These are phyloP conservation scores for Phaethon lepturus DNA, from an alignment of 2,113 vertebrate species.

Conservation along the genomic window DNA sequence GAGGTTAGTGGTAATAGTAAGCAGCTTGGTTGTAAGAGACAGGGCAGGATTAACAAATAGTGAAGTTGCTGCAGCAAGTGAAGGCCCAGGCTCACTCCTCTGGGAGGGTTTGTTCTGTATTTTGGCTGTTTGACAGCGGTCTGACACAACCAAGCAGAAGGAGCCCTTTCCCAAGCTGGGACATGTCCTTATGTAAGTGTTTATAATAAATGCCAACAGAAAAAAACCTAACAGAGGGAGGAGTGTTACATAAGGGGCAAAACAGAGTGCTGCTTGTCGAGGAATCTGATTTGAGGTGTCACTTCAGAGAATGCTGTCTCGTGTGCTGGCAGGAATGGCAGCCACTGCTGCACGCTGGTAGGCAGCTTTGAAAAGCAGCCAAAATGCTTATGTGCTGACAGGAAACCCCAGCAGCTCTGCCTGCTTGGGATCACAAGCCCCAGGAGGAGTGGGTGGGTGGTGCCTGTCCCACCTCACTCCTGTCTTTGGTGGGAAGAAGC, in stretches of 20 bases:
- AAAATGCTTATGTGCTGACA: background rate
- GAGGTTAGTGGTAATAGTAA: background rate
- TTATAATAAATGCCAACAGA: conserved; percentile 41
- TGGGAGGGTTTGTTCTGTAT: conserved; percentile 34
- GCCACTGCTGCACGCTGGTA: background rate
- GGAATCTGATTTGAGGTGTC: conserved; percentile 28
- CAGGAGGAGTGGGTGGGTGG: background rate
- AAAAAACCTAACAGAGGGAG: conserved; percentile 3
- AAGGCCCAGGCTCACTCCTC: conserved; percentile 23
- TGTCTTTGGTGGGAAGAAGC: rapidly evolving
- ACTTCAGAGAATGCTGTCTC: background rate
- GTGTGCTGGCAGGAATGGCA: background rate
- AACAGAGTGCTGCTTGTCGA: conserved; percentile 35
- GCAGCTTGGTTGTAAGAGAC: background rate
- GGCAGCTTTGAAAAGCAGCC: conserved; percentile 53
- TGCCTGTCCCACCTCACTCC: background rate
- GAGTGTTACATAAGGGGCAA: conserved; percentile 59
- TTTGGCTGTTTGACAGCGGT: conserved; percentile 60
- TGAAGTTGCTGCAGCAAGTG: background rate
- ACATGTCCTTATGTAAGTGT: conserved; percentile 65
- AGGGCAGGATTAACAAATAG: conserved; percentile 18
- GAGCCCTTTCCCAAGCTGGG: conserved; percentile 62
- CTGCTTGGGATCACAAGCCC: background rate
- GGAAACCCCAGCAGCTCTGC: conserved; percentile 47
- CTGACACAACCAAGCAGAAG: conserved; percentile 54